Evolutionary conservation across 2,113 vertebrate genomes (phyloP).

Genomic region (Hassar affinis): DNA sequence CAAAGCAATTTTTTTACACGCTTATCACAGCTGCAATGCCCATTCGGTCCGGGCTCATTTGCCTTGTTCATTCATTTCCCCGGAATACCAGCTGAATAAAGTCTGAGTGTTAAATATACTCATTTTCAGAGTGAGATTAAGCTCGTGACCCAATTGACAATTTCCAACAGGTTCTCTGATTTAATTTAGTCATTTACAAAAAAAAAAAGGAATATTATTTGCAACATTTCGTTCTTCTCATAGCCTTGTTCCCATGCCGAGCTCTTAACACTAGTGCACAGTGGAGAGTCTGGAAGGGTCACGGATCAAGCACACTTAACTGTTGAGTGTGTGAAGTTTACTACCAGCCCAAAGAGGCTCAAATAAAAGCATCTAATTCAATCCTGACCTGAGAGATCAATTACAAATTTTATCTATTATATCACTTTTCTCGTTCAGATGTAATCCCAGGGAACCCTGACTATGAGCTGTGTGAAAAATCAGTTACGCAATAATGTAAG

Average conservation of each 20-base stretch:
- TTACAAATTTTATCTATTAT: not conserved
- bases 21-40: slow-evolving; percentile 35
- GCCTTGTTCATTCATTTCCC: slow-evolving; percentile 34
- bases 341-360: not conserved
- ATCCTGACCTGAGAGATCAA: not conserved
- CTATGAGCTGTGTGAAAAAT: not conserved
- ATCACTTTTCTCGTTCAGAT: not conserved
- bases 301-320: slow-evolving; percentile 7
- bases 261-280: not conserved
- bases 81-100: slow-evolving; percentile 31
- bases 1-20: slow-evolving; percentile 35
- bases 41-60: slow-evolving; percentile 14
- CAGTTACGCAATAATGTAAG: not conserved
- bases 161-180: not conserved
- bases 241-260: not conserved
- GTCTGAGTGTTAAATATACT: slow-evolving; percentile 21
- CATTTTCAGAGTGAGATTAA: slow-evolving; percentile 12
- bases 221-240: not conserved
- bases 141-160: not conserved
- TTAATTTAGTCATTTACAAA: slow-evolving; percentile 2
- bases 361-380: not conserved
- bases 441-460: not conserved
- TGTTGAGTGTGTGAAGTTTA: not conserved
- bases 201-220: not conserved
- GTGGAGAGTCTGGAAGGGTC: not conserved